Base-by-base conservation (phyloP, 2,888 invertebrate species). In the Eristalis arbustorum region DNA sequence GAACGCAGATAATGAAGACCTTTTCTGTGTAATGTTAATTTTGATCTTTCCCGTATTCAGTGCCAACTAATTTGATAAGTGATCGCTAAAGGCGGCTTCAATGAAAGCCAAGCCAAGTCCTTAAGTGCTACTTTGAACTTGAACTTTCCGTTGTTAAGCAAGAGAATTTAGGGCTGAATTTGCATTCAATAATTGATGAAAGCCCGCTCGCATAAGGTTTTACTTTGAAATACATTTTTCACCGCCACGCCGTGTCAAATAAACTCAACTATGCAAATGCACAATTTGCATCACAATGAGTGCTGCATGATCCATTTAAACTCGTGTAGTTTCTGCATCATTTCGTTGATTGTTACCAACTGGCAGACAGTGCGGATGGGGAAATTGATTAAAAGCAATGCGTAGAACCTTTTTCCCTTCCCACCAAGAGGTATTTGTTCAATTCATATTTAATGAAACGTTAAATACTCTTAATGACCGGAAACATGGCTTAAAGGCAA, bases 381-480 rank as follows among this genome's bases (percentile, higher is more conserved):
- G 10, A 31, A 31, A 37, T 37, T 8, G 37, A 49, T 18, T 8
- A 49, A 18, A 49, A 49, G 6, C 49, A 8, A 18, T 49, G 49
- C 49, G 18, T 49, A 49, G 49, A 49, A 49, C n/a, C n/a, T 49
- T 49, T 67, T 56, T 63, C 49, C 67, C 73, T 42, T 67, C 63
- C 49, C 67, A 80, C 42, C 72, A 57, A 67, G 71, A 23, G 25
- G 61, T 67, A 77, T 72, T 64, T 72, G 49, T 63, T 63, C 72
- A 72, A 68, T 63, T 68, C 59, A 69, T 22, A 14, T 69, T 73
- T 62, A 79, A 84, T 75, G 34, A 75, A 79, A 79, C 62, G 56
- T 22, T 75, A 64, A 84, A 74, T 31, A 40, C 56, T 75, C 74
- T 42, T 79, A 79, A 84, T 75, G 71, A 67, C 84, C 84, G 79